These are phyloP conservation scores for Cotesia vestalis DNA, from an alignment of 1,140 invertebrate genomes.

Conservation along the genomic window DNA sequence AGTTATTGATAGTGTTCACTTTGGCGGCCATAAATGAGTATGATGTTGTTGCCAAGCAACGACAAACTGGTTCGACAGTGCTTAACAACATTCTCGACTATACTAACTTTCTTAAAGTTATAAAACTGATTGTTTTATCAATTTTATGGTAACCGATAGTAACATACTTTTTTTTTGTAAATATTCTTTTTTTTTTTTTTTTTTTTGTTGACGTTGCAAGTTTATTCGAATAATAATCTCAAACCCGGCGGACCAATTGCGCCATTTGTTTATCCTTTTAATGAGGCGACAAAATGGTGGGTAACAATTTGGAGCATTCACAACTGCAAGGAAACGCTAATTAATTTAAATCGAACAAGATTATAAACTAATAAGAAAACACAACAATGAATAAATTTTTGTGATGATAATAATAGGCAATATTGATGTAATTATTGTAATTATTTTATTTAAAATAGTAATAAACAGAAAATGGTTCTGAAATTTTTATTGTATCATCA, in stretches of 20 bases:
- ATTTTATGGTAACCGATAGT: constrained; percentile 12
- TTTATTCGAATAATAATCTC: constrained; percentile 41
- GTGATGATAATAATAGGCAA: neutral
- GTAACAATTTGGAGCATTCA: constrained; percentile 23
- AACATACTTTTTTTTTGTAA: neutral
- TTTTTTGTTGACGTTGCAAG: constrained; percentile 15
- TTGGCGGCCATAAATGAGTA: constrained; percentile 24
- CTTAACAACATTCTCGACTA: constrained; percentile 44
- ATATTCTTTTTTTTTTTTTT: neutral
- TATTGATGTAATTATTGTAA: neutral
- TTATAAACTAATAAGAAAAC: neutral
- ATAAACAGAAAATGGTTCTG: constrained; percentile 34
- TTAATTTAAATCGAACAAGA: no score
- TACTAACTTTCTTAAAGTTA: neutral
- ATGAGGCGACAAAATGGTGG: constrained; percentile 56
- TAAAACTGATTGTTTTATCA: constrained; percentile 23
- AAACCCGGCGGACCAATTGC: constrained; percentile 46
- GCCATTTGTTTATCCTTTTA: constrained; percentile 57
- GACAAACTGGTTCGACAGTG: constrained; percentile 41
- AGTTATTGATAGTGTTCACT: constrained; percentile 22
- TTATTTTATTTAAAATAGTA: neutral
- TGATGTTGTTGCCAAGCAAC: constrained; percentile 60
- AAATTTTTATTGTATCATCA: constrained; percentile 21
- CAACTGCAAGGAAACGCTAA: neutral
- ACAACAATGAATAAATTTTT: neutral